Conservation (phyloP, 2,888 invertebrate species). For the Ischnus inquisitorius region DNA sequence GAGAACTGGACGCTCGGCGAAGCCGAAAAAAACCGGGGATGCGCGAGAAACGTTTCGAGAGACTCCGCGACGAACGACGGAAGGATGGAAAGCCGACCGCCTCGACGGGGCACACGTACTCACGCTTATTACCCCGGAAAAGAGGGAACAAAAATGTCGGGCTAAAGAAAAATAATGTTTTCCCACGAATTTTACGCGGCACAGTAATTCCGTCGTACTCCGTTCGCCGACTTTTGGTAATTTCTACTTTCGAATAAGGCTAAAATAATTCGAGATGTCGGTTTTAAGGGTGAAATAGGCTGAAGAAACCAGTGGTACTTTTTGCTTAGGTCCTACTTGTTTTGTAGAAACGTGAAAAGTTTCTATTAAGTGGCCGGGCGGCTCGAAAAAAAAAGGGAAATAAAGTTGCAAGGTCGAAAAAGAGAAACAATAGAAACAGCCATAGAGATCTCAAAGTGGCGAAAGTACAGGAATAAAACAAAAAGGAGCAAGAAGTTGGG, state of each 20-base stretch:
- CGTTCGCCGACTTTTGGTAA: neutral
- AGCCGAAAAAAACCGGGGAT: slow-evolving; percentile 55
- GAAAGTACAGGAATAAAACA: neutral
- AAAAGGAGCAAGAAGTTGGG: slow-evolving; percentile 38
- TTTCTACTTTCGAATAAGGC: too few species aligned
- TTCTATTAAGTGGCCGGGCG: neutral
- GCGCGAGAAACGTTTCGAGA: slow-evolving; percentile 20
- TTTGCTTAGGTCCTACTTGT: neutral
- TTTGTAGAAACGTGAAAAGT: neutral
- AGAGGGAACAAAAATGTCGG: slow-evolving; percentile 4
- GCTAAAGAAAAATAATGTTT: slow-evolving; percentile 7
- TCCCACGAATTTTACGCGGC: neutral
- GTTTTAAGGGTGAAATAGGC: too few species aligned
- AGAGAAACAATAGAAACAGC: neutral
- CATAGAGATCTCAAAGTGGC: neutral
- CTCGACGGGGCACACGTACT: slow-evolving; percentile 52
- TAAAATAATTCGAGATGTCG: too few species aligned
- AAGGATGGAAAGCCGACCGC: slow-evolving; percentile 37
- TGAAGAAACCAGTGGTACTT: too few species aligned
- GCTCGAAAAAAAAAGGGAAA: neutral
- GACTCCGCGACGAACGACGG: neutral
- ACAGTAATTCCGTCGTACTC: neutral
- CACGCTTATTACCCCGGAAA: slow-evolving; percentile 46
- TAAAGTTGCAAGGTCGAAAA: slow-evolving; percentile 10
- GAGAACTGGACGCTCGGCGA: slow-evolving; percentile 47